Evolutionary conservation across 2,797 vertebrate genomes (phyloP).

Genomic region (Nyctibius grandis): DNA sequence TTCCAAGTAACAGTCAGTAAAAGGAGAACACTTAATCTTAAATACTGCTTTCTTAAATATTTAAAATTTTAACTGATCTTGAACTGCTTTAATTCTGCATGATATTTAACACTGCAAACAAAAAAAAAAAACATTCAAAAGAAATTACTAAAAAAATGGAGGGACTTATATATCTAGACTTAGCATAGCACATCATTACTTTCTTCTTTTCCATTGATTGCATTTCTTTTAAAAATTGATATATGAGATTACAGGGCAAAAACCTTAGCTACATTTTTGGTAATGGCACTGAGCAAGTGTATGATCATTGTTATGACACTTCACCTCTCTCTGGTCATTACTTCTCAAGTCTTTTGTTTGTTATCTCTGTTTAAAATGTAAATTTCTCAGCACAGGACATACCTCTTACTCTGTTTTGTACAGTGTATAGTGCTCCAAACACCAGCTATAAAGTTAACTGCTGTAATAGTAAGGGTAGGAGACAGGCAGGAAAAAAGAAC

Average conservation of each 20-base stretch:
- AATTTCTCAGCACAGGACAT: not conserved
- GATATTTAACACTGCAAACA: not conserved
- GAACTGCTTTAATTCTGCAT: constrained; percentile 1
- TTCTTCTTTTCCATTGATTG: not conserved
- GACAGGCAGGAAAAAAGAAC: not conserved
- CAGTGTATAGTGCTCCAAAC: not conserved
- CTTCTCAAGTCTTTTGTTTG: not conserved
- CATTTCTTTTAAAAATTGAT: not conserved
- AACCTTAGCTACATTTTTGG: not conserved
- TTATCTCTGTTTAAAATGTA: not conserved
- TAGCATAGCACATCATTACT: not conserved
- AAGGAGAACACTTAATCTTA: constrained; percentile 41
- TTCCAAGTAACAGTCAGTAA: constrained; percentile 54
- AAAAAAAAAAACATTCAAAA: not conserved
- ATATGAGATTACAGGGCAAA: not conserved
- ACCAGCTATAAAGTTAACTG: not conserved
- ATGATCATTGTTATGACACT: not conserved
- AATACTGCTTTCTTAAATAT: constrained; percentile 2
- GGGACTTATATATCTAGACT: not conserved
- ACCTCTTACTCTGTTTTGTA: not conserved
- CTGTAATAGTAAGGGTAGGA: not conserved
- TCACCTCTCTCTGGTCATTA: not conserved
- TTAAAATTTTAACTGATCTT: constrained; percentile 12
- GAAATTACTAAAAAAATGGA: not conserved
- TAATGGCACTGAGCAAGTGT: not conserved